Evolutionary conservation across 2,797 vertebrate species (phyloP).

Genomic region (Spinus olivaceus): DNA sequence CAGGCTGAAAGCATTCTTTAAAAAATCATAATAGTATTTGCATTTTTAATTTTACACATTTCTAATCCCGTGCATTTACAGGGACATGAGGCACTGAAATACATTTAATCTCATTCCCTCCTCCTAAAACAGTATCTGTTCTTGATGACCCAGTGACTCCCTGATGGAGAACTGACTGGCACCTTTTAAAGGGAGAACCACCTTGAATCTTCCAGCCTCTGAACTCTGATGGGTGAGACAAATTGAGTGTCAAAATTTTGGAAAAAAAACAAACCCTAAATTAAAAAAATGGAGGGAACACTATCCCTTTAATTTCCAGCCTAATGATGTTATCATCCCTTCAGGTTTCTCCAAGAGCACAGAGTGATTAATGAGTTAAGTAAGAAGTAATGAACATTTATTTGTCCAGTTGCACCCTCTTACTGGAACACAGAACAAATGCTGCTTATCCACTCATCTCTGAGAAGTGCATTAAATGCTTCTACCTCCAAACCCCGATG

Average conservation of each 20-base stretch:
- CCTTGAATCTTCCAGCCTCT: neutral
- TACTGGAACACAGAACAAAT: neutral
- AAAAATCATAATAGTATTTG: neutral
- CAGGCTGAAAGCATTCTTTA: neutral
- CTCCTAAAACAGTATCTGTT: neutral
- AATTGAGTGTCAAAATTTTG: neutral
- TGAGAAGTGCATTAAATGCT: neutral
- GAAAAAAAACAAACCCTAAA: too few species aligned
- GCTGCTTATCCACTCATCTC: neutral
- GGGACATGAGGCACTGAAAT: neutral
- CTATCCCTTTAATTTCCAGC: neutral
- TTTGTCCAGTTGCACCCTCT: neutral
- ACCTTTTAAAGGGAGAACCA: neutral
- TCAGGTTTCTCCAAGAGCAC: neutral
- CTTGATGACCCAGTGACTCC: neutral
- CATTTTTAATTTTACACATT: neutral
- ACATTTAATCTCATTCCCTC: neutral
- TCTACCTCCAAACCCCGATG: fast-evolving
- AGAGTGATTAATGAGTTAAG: neutral
- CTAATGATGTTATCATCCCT: neutral
- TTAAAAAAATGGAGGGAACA: neutral
- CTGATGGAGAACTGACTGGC: neutral
- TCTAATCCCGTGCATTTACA: neutral
- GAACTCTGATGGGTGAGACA: neutral
- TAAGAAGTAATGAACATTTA: neutral